Percentiles rank a stretch among this genome's conserved stretches.
Conservation (phyloP, 53 echinoderm and acorn worm genomes). For the Crossaster papposus region DNA sequence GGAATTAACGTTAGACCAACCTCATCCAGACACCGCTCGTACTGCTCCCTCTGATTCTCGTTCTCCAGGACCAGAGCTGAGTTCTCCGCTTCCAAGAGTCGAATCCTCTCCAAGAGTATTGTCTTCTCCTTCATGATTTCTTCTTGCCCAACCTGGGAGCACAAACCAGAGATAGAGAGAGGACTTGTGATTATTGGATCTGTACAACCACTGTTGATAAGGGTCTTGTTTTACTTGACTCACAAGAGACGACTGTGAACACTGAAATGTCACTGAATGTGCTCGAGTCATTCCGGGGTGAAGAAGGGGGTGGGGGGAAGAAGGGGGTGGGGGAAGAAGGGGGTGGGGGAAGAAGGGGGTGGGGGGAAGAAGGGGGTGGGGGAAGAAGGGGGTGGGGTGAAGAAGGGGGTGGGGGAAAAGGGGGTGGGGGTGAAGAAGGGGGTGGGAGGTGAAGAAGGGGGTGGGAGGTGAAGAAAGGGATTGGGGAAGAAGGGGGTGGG, state of each 20-base stretch:
- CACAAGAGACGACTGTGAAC: no score
- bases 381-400: no score
- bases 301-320: background rate
- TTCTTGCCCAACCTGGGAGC: constrained; percentile 57
- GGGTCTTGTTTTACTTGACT: no score
- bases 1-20: constrained; percentile 38
- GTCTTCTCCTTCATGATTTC: constrained; percentile 77
- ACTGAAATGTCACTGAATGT: no score
- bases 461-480: no score
- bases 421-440: no score
- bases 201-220: no score
- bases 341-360: background rate
- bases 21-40: constrained; percentile 96
- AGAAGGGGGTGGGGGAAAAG: background rate
- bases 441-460: background rate
- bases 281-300: background rate
- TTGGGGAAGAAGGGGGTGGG: background rate
- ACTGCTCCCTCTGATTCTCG: constrained; percentile 83
- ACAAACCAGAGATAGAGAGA: background rate
- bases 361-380: no score
- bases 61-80: constrained; percentile 88
- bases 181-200: no score
- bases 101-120: constrained; percentile 77
- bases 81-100: constrained; percentile 82
- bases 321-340: no score